Evolutionary conservation across 2,888 invertebrate genomes (phyloP).

Genomic region (Parnassius glacialis): DNA sequence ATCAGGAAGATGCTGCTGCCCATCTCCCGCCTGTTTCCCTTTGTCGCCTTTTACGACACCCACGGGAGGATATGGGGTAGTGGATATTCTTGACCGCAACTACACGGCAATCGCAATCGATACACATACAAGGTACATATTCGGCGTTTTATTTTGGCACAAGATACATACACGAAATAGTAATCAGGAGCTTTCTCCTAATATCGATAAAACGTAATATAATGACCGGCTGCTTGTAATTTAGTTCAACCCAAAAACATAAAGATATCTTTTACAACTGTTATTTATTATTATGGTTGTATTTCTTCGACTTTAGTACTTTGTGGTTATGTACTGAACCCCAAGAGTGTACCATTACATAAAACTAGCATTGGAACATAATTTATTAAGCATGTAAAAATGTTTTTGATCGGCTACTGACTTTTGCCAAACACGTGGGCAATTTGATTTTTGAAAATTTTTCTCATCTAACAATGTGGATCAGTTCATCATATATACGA

Average conservation of each 20-base stretch:
- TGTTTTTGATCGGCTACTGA: conserved; percentile 6
- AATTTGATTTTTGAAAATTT: no score
- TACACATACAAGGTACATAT: no score
- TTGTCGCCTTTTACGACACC: no score
- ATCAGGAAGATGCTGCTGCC: no score
- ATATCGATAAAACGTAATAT: conserved; percentile 23
- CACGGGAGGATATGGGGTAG: no score
- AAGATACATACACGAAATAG: conserved; percentile 15
- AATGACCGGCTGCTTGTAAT: conserved; percentile 17
- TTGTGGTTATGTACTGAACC: conserved; percentile 10
- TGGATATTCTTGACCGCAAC: no score
- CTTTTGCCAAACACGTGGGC: no score
- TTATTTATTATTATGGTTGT: conserved; percentile 26
- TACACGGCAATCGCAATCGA: no score
- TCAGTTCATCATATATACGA: no score
- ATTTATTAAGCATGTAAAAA: conserved; percentile 15
- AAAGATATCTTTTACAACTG: conserved; percentile 28
- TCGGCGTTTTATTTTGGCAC: neutral
- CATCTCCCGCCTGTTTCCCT: no score
- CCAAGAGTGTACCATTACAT: conserved; percentile 5
- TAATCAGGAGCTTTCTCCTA: conserved; percentile 8
- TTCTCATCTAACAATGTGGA: no score
- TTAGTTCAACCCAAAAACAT: conserved; percentile 27
- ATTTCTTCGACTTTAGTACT: conserved; percentile 24
- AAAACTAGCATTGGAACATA: conserved; percentile 13